phyloP scores from a whole-genome alignment of 1,140 invertebrate species.

The Drosophila azteca region DNA sequence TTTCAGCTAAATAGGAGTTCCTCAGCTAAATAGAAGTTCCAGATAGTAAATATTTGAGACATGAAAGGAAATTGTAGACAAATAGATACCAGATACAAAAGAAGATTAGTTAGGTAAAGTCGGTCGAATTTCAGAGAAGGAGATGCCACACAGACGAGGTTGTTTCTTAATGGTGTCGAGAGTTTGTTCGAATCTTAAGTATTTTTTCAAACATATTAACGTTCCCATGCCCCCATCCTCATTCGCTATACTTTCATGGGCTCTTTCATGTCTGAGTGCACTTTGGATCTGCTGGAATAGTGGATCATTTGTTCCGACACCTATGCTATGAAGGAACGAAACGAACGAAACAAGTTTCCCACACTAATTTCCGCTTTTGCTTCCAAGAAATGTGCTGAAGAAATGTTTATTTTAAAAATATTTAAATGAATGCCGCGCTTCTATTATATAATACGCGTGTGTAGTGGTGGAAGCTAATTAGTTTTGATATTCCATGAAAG shows the following conservation, averaged over 20 bases:
- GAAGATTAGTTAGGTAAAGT: no score
- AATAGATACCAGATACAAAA: no score
- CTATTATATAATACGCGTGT: constrained; percentile 36
- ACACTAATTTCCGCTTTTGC: constrained; percentile 65
- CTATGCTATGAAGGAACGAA: constrained; percentile 33
- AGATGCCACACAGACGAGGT: no score
- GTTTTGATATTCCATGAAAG: constrained; percentile 52
- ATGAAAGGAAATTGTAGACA: no score
- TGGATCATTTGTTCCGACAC: constrained; percentile 61
- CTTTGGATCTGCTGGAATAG: constrained; percentile 25
- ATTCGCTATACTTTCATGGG: constrained; percentile 12
- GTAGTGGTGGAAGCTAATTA: constrained; percentile 55
- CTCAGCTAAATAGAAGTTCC: no score
- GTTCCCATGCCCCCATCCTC: constrained; percentile 20
- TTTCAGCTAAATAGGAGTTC: no score
- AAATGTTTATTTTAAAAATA: constrained; percentile 53
- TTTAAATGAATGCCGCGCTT: constrained; percentile 70
- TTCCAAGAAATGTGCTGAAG: constrained; percentile 52
- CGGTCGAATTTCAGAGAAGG: no score
- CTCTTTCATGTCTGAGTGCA: constrained; percentile 59
- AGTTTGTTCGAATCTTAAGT: background rate
- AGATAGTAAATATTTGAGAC: no score
- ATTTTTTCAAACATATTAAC: constrained; percentile 27
- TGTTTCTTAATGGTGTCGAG: no score
- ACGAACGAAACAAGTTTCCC: constrained; percentile 54